Conservation (phyloP, 2,888 invertebrate species). For the Odontocolon sp. region DNA sequence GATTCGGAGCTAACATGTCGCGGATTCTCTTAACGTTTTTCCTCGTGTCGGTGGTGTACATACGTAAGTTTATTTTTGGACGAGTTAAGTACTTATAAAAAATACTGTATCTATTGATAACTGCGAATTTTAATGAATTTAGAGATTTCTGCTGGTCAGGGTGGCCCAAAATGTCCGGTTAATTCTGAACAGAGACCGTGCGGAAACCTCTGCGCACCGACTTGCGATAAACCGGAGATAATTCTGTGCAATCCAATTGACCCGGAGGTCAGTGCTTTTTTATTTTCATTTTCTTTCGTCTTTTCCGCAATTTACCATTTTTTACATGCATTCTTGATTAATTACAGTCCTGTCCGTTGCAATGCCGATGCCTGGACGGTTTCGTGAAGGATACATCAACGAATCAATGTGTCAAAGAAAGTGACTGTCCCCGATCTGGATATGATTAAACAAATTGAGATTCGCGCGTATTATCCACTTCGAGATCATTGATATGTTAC, state of each 20-base stretch:
- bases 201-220: constrained; percentile 11
- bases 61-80: not conserved
- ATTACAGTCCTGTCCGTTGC: not conserved
- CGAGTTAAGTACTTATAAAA: not conserved
- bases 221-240: not conserved
- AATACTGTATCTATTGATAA: not conserved
- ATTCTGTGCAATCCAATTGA: not conserved
- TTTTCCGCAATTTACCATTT: not conserved
- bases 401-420: not conserved
- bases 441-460: too few species aligned
- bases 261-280: not conserved
- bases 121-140: not conserved
- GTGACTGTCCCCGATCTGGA: too few species aligned
- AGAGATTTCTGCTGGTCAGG: constrained; percentile 6
- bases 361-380: not conserved
- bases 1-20: too few species aligned
- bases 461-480: too few species aligned
- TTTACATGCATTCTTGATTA: not conserved
- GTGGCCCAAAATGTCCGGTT: not conserved
- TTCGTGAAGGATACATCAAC: not conserved
- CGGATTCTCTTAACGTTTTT: constrained; percentile 1
- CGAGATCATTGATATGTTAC: too few species aligned
- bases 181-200: constrained; percentile 24
- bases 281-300: not conserved
- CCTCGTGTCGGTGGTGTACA: constrained; percentile 3